These are phyloP conservation scores for Thamnophis sirtalis DNA, from an alignment of 2,113 vertebrate genomes.

Conservation along the genomic window DNA sequence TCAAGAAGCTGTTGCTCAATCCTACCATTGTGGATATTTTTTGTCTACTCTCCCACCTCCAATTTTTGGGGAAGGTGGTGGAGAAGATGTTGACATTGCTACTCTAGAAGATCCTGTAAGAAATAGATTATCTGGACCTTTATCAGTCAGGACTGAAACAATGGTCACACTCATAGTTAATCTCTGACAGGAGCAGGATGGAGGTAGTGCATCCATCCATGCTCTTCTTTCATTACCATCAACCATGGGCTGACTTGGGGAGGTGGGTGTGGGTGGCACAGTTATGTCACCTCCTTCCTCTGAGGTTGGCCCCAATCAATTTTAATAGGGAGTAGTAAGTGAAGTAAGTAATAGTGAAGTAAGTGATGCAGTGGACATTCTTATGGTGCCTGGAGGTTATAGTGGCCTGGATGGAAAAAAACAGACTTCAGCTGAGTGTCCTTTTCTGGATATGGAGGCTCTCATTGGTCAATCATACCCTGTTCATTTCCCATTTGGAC, in stretches of 20 bases:
- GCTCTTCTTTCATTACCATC: not conserved
- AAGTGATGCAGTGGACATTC: not conserved
- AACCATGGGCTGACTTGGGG: not conserved
- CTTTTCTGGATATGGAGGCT: not conserved
- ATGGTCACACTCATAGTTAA: not conserved
- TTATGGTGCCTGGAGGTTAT: not conserved
- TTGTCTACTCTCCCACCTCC: not conserved
- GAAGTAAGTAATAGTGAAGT: not conserved
- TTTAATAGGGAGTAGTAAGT: not conserved
- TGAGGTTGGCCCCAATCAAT: not conserved
- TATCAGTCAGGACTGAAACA: not conserved
- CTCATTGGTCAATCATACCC: not conserved
- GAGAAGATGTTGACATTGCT: not conserved
- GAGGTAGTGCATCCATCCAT: not conserved
- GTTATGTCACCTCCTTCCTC: not conserved
- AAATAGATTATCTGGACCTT: not conserved
- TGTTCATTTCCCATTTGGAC: not conserved
- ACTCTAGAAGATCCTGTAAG: not conserved
- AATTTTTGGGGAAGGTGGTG: not conserved
- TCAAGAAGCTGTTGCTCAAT: not conserved
- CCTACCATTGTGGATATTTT: not conserved
- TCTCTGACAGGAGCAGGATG: not conserved
- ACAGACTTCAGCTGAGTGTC: not conserved
- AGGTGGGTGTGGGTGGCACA: not conserved
- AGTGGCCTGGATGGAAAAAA: not conserved